phyloP scores from a whole-genome alignment of 2,888 invertebrate genomes.

The Drosophila maculinotata region DNA sequence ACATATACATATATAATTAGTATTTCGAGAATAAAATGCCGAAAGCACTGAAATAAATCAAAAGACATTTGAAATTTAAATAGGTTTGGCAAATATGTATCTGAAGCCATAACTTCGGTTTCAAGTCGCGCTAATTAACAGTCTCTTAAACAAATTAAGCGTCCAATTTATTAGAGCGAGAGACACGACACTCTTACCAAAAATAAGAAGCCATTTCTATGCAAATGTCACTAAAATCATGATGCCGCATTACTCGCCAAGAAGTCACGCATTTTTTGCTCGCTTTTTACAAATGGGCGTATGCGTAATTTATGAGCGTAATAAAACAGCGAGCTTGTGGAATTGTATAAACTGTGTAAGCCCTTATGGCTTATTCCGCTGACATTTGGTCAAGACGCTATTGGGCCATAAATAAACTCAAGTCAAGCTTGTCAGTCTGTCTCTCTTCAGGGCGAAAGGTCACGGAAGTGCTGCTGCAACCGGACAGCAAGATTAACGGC shows the following conservation, averaged over 20 bases:
- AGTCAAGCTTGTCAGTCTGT: slow-evolving; percentile 2
- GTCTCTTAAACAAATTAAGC: slow-evolving; percentile 52
- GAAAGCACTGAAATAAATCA: slow-evolving; percentile 29
- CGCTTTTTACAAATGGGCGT: slow-evolving; percentile 43
- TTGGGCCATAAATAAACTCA: slow-evolving; percentile 49
- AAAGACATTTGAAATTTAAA: slow-evolving; percentile 60
- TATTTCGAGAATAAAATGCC: slow-evolving; percentile 45
- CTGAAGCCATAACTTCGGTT: slow-evolving; percentile 31
- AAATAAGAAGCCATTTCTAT: slow-evolving; percentile 18
- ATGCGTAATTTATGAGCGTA: slow-evolving; percentile 64
- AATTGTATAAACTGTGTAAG: slow-evolving; percentile 33
- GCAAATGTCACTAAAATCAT: slow-evolving; percentile 14
- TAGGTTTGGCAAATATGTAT: slow-evolving; percentile 49
- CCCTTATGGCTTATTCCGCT: slow-evolving; percentile 44
- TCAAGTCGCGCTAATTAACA: slow-evolving; percentile 58
- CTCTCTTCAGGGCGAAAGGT: slow-evolving; percentile 54
- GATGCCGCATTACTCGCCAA: slow-evolving; percentile 14
- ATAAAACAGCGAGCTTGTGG: slow-evolving; percentile 7
- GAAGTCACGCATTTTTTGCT: slow-evolving; percentile 11
- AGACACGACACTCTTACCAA: slow-evolving; percentile 22
- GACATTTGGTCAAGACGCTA: slow-evolving; percentile 50
- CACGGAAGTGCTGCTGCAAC: slow-evolving; percentile 61
- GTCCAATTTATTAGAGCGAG: slow-evolving; percentile 8
- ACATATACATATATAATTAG: slow-evolving; percentile 59
- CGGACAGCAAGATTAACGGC: slow-evolving; percentile 55